phyloP scores from a whole-genome alignment of 2,797 vertebrate species.

The Periophthalmus magnuspinnatus region DNA sequence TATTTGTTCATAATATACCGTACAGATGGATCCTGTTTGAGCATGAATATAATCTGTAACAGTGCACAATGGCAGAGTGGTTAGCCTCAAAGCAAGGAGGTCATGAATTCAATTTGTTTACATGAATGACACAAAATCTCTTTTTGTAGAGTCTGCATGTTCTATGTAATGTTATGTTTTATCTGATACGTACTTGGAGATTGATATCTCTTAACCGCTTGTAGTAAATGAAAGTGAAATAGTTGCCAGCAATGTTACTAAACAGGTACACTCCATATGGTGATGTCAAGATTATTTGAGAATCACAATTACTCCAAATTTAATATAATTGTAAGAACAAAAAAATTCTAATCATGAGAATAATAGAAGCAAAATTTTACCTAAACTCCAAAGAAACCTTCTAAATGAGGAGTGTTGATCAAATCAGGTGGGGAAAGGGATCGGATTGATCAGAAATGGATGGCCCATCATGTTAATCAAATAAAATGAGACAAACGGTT shows the following conservation, averaged over 20 bases:
- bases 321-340: too few relatives aligned
- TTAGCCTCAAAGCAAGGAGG: not conserved
- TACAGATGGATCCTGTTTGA: not conserved
- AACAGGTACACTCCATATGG: not conserved
- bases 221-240: not conserved
- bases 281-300: not conserved
- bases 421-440: too few relatives aligned
- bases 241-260: not conserved
- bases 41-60: not conserved
- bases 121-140: not conserved
- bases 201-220: not conserved
- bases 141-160: not conserved
- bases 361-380: too few relatives aligned
- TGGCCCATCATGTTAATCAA: too few relatives aligned
- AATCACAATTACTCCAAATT: not conserved
- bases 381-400: not conserved
- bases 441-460: too few relatives aligned
- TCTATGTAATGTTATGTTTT: not conserved
- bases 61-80: not conserved
- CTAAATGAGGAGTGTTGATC: too few relatives aligned
- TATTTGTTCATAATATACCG: not conserved
- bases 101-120: not conserved
- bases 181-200: not conserved
- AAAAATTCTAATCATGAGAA: too few relatives aligned
- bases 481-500: too few relatives aligned